Evolutionary conservation across 2,888 invertebrate species (phyloP).

Genomic region (Sclerodermus sp.): DNA sequence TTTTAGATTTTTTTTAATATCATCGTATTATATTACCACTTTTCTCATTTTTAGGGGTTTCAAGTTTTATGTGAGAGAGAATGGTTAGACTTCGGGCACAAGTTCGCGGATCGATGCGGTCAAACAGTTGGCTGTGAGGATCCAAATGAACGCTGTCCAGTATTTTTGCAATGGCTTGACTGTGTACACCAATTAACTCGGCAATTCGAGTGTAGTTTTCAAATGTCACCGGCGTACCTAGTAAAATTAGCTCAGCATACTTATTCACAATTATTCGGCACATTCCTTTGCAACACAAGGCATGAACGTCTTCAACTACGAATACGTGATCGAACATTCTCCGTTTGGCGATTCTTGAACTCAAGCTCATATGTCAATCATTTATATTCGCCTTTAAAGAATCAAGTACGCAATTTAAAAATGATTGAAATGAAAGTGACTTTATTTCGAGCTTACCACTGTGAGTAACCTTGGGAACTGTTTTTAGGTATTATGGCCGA

Average conservation of each 20-base stretch:
- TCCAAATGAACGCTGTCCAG: conserved; percentile 93
- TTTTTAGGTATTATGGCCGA: conserved; percentile 80
- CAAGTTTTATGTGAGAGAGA: conserved; percentile 91
- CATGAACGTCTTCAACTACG: conserved; percentile 71
- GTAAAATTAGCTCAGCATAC: conserved; percentile 95
- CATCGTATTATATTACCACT: neutral
- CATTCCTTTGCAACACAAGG: conserved; percentile 88
- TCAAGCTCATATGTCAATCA: conserved; percentile 83
- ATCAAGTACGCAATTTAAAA: conserved; percentile 62
- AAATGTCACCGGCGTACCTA: conserved; percentile 91
- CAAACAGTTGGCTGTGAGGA: conserved; percentile 81
- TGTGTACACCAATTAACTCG: conserved; percentile 88
- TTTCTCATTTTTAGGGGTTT: conserved; percentile 72
- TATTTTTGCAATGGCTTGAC: conserved; percentile 98
- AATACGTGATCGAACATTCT: conserved; percentile 71
- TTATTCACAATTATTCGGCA: conserved; percentile 95
- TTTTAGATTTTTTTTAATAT: neutral
- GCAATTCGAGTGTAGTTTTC: conserved; percentile 92
- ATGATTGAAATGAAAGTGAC: too few relatives aligned
- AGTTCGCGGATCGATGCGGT: conserved; percentile 94
- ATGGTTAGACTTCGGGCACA: conserved; percentile 98
- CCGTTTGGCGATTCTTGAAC: conserved; percentile 86
- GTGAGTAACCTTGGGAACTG: too few relatives aligned
- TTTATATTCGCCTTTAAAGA: conserved; percentile 67
- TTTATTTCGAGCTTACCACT: too few relatives aligned